These are phyloP conservation scores for Acestrorhynchus altus DNA, from an alignment of 2,797 vertebrate species.

Conservation along the genomic window DNA sequence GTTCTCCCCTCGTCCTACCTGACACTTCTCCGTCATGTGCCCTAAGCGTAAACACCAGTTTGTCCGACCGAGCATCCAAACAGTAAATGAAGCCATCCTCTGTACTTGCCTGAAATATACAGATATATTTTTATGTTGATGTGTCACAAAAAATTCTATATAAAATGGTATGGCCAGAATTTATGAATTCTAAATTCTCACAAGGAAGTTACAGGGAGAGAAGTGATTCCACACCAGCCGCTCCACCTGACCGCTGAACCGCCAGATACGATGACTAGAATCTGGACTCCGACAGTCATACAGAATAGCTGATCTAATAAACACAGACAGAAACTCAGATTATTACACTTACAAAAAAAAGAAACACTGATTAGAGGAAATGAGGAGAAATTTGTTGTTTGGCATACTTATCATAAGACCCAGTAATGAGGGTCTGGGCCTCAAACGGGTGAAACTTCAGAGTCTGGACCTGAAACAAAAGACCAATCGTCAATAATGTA, in stretches of 20 bases:
- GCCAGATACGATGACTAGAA: constrained; percentile 85
- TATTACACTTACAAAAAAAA: neutral
- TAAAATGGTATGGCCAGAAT: too few relatives aligned
- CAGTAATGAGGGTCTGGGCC: constrained; percentile 93
- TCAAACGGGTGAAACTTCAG: constrained; percentile 95
- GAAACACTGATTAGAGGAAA: too few relatives aligned
- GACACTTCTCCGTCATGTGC: constrained; percentile 95
- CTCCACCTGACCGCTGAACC: constrained; percentile 96
- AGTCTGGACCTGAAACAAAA: constrained; percentile 87
- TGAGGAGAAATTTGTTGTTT: neutral
- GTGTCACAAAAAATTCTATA: too few relatives aligned
- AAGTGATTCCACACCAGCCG: constrained; percentile 94
- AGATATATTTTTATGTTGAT: too few relatives aligned
- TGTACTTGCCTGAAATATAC: constrained; percentile 87
- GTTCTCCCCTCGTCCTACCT: constrained; percentile 71
- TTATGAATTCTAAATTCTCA: constrained; percentile 64
- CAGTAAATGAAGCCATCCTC: constrained; percentile 98
- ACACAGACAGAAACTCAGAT: neutral
- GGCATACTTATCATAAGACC: constrained; percentile 94
- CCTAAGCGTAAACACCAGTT: constrained; percentile 91
- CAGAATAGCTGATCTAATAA: constrained; percentile 84
- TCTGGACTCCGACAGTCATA: constrained; percentile 94
- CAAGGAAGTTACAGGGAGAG: constrained; percentile 93
- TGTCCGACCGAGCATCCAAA: constrained; percentile 93
- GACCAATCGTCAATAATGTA: too few relatives aligned